These are phyloP conservation scores for Popillia japonica DNA, from an alignment of 1,140 invertebrate species.

Conservation along the genomic window DNA sequence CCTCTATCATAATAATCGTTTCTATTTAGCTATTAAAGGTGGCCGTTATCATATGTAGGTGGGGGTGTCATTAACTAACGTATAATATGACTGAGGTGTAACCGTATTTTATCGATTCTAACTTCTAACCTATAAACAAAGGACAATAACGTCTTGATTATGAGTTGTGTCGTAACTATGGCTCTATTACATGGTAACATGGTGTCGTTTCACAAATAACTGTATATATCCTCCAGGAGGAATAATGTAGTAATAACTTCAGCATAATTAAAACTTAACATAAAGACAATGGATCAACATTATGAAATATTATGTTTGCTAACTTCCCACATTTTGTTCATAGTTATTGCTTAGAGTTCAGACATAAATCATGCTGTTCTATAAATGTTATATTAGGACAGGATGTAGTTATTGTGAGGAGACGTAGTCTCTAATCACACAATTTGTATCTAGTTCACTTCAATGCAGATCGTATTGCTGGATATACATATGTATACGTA, in stretches of 20 bases:
- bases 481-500: no score
- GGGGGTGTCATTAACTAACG: background rate
- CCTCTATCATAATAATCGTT: background rate
- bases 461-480: no score
- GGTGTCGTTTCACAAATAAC: background rate
- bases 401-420: no score
- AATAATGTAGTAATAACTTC: background rate
- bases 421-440: no score
- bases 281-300: background rate
- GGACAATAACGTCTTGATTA: constrained; percentile 3
- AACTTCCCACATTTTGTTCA: constrained; percentile 13
- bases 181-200: background rate
- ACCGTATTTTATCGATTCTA: constrained; percentile 6
- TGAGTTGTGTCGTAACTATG: background rate
- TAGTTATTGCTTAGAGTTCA: background rate
- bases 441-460: no score
- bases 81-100: background rate
- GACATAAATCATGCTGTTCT: background rate
- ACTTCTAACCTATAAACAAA: background rate
- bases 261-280: background rate
- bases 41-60: background rate
- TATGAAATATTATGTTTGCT: background rate
- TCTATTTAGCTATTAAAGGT: background rate
- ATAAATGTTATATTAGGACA: no score
- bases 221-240: background rate